phyloP scores from a whole-genome alignment of 2,888 invertebrate species.

The Graphium colonna region DNA sequence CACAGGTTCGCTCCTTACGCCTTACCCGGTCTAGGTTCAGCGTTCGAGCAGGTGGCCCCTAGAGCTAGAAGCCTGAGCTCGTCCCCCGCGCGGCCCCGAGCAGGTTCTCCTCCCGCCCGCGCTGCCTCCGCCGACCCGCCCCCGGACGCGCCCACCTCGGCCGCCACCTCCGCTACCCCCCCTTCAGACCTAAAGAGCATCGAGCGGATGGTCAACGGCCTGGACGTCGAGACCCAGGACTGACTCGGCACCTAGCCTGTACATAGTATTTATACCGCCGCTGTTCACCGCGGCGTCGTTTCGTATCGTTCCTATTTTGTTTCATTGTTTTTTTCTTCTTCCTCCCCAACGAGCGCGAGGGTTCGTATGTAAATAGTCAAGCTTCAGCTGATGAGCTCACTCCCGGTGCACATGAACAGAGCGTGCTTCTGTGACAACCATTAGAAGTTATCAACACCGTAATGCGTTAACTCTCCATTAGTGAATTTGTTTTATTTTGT shows the following conservation, averaged over 20 bases:
- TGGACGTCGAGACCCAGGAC: conserved; percentile 90
- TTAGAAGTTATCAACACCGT: background rate
- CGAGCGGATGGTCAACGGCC: conserved; percentile 98
- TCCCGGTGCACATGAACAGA: conserved; percentile 22
- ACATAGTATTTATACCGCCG: conserved; percentile 72
- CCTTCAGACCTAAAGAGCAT: conserved; percentile 95
- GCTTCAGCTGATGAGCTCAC: conserved; percentile 56
- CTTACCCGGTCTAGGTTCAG: conserved; percentile 88
- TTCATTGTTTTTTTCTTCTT: conserved; percentile 70
- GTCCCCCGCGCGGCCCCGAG: conserved; percentile 72
- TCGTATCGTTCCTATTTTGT: conserved; percentile 80
- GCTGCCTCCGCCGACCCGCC: conserved; percentile 75
- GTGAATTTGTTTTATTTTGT: conserved; percentile 1
- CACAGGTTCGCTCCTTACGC: conserved; percentile 94
- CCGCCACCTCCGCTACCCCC: conserved; percentile 75
- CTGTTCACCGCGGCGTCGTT: conserved; percentile 47
- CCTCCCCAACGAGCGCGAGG: conserved; percentile 75
- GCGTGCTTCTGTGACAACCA: conserved; percentile 31
- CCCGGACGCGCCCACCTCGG: conserved; percentile 78
- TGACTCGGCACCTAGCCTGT: conserved; percentile 60
- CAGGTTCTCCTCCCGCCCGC: conserved; percentile 66
- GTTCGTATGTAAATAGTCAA: conserved; percentile 76
- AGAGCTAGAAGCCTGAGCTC: conserved; percentile 83
- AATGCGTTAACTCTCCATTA: too few relatives aligned
- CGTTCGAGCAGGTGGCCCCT: conserved; percentile 94